Percentiles rank a stretch among this genome's conserved stretches.
phyloP scores from a whole-genome alignment of 2,797 vertebrate genomes.

The Borostomias antarcticus region DNA sequence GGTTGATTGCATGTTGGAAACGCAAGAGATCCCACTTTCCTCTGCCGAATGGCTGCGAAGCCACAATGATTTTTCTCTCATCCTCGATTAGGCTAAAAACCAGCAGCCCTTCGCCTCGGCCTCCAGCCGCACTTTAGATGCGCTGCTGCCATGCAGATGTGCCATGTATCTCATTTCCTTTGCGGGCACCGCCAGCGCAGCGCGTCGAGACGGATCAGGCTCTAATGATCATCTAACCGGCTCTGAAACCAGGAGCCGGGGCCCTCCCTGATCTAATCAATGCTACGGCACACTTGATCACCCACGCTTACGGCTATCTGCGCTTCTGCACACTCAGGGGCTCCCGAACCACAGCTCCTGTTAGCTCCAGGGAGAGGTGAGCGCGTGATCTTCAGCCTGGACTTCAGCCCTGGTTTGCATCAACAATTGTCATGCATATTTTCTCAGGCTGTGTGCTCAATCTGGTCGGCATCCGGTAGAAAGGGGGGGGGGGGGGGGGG shows the following conservation, averaged over 20 bases:
- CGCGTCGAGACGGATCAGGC: slow-evolving; percentile 31
- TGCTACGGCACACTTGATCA: slow-evolving; percentile 14
- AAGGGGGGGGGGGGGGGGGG: slow-evolving; percentile 8
- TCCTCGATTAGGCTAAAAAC: slow-evolving; percentile 24
- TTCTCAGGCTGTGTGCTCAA: slow-evolving; percentile 21
- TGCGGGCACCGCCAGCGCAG: slow-evolving; percentile 9
- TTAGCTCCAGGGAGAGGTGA: neutral
- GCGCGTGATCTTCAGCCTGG: slow-evolving; percentile 8
- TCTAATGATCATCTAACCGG: slow-evolving; percentile 33
- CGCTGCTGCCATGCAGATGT: neutral
- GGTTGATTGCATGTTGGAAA: neutral
- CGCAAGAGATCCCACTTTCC: neutral
- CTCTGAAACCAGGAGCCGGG: slow-evolving; percentile 21
- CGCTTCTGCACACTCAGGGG: neutral
- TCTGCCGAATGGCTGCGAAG: neutral
- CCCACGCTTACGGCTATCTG: neutral
- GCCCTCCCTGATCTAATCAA: slow-evolving; percentile 19
- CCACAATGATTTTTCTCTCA: neutral
- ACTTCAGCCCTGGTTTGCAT: neutral
- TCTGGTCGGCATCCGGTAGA: slow-evolving; percentile 22
- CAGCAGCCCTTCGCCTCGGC: neutral
- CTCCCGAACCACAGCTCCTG: slow-evolving; percentile 8
- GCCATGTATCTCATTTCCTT: slow-evolving; percentile 28
- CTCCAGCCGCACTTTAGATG: slow-evolving; percentile 15
- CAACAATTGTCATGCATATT: slow-evolving; percentile 5